Evolutionary conservation across 2,797 vertebrate species (phyloP).

Genomic region (Taenioides sp.): DNA sequence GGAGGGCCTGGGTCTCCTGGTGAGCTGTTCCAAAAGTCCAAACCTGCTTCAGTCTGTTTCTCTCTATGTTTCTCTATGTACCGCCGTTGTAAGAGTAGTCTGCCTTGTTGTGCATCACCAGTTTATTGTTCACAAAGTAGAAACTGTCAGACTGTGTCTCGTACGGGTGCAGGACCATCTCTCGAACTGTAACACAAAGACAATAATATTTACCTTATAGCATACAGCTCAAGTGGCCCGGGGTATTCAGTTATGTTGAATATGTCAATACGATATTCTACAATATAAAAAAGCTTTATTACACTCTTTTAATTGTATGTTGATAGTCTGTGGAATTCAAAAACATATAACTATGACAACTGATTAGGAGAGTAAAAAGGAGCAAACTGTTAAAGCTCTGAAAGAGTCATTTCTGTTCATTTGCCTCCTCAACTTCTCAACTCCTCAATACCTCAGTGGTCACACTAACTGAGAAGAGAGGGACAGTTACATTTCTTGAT

Average conservation of each 20-base stretch:
- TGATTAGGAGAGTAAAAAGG: too few relatives aligned
- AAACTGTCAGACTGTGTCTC: conserved; percentile 99
- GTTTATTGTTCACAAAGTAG: conserved; percentile 98
- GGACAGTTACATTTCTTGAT: background rate
- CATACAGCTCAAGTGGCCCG: background rate
- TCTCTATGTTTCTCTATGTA: conserved; percentile 69
- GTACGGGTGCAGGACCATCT: conserved; percentile 94
- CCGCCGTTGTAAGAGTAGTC: conserved; percentile 97
- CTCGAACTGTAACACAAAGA: conserved; percentile 80
- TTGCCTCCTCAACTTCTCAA: background rate
- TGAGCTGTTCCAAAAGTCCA: conserved; percentile 15
- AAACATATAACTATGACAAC: background rate
- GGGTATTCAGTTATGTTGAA: background rate
- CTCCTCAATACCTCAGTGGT: background rate
- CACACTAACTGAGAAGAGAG: background rate
- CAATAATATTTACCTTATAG: background rate
- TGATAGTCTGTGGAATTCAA: background rate
- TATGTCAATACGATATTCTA: too few relatives aligned
- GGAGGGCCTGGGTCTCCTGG: conserved; percentile 16
- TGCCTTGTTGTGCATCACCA: conserved; percentile 99
- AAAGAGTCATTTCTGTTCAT: background rate
- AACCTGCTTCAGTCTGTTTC: conserved; percentile 28
- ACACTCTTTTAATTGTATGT: background rate
- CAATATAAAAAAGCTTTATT: background rate
- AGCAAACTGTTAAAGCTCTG: too few relatives aligned